Conservation (phyloP, 2,113 vertebrate genomes). For the Psittacara wagleri region DNA sequence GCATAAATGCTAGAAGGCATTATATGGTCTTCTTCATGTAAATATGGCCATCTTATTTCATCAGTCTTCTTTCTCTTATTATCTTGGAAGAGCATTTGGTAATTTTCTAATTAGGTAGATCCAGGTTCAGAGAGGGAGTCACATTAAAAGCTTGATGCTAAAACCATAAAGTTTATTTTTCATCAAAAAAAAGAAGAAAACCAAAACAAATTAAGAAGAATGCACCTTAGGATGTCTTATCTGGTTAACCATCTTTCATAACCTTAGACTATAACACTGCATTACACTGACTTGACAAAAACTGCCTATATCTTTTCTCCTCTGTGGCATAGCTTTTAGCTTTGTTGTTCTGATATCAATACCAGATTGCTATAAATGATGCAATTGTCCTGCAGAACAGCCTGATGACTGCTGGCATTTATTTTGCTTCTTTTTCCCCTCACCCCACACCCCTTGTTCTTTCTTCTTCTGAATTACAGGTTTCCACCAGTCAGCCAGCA, state of each 20-base stretch:
- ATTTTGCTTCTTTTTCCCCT: neutral
- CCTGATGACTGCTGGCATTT: neutral
- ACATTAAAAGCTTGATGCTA: neutral
- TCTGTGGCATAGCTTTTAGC: neutral
- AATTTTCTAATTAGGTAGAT: constrained; percentile 49
- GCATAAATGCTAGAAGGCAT: neutral
- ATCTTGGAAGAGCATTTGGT: constrained; percentile 1
- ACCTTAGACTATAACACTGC: neutral
- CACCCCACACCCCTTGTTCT: neutral
- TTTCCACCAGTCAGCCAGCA: neutral
- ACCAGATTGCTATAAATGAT: neutral
- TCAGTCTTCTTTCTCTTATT: constrained; percentile 36
- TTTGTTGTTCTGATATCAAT: neutral
- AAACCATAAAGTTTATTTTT: constrained; percentile 8
- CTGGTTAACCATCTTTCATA: neutral
- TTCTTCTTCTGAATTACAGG: neutral
- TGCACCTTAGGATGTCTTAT: neutral
- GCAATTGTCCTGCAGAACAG: neutral
- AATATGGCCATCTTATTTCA: constrained; percentile 25
- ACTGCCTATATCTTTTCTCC: neutral
- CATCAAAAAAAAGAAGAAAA: neutral
- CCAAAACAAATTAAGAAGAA: neutral
- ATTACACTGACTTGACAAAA: neutral
- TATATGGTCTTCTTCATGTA: neutral
- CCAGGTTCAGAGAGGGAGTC: neutral